Conservation (phyloP, 1,140 invertebrate genomes). For the Conus ventricosus region DNA sequence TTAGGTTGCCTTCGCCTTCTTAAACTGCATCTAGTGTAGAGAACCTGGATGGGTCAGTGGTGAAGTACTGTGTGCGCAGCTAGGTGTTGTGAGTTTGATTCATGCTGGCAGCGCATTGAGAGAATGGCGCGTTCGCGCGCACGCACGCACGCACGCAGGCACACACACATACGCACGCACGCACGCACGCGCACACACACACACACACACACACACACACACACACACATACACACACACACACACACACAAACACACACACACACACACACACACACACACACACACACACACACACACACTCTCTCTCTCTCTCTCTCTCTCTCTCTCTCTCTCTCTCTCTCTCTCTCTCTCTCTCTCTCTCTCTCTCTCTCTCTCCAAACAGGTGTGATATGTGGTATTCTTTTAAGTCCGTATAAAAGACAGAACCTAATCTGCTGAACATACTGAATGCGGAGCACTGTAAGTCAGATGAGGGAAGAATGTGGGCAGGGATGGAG, state of each 20-base stretch:
- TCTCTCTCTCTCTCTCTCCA: background rate
- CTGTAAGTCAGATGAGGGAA: too few species aligned
- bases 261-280: background rate
- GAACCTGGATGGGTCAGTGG: too few species aligned
- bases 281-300: background rate
- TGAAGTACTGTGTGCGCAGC: too few species aligned
- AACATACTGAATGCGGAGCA: too few species aligned
- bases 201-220: constrained; percentile 6
- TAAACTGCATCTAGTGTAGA: too few species aligned
- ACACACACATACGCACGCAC: background rate
- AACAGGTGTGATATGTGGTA: background rate
- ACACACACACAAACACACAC: too few species aligned
- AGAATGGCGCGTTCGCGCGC: background rate
- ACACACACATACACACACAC: background rate
- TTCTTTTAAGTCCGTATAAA: too few species aligned
- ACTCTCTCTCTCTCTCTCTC: background rate
- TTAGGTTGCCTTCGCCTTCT: too few species aligned
- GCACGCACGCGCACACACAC: background rate
- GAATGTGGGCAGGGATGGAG: too few species aligned
- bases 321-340: background rate
- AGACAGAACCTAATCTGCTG: too few species aligned
- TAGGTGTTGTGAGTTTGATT: too few species aligned
- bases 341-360: background rate
- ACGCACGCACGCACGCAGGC: background rate
- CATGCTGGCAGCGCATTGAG: too few species aligned